Conservation (phyloP, 1,140 invertebrate species). For the Apis laboriosa region DNA sequence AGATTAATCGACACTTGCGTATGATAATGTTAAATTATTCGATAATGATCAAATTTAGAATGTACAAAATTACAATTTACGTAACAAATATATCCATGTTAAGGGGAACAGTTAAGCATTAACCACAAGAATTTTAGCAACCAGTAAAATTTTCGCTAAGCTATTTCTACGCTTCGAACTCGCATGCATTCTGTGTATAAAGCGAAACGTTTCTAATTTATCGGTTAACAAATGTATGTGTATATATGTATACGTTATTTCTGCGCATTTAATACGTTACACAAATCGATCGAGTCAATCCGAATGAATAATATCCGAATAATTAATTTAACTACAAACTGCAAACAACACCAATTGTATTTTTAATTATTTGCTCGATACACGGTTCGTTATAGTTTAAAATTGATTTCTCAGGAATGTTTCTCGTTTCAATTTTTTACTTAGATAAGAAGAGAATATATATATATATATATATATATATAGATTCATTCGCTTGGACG, state of each 20-base stretch:
- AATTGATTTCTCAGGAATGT: neutral
- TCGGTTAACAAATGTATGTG: neutral
- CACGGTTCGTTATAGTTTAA: neutral
- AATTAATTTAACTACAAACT: neutral
- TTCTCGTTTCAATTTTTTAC: too few relatives aligned
- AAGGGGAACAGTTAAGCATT: neutral
- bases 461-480: too few relatives aligned
- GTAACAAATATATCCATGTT: neutral
- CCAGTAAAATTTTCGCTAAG: slow-evolving; percentile 21
- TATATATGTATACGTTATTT: neutral
- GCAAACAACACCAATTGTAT: neutral
- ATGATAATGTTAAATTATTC: neutral
- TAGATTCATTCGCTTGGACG: too few relatives aligned
- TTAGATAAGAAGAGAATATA: too few relatives aligned
- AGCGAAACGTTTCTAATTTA: neutral
- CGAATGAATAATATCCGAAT: neutral
- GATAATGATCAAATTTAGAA: neutral
- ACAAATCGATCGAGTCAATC: neutral
- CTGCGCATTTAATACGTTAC: too few relatives aligned
- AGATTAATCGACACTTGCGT: neutral
- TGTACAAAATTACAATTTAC: neutral
- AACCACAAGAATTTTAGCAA: slow-evolving; percentile 30
- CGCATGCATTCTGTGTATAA: neutral
- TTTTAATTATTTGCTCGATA: neutral
- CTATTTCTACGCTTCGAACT: slow-evolving; percentile 22